Percentiles rank a stretch among this genome's conserved stretches.
phyloP scores from a whole-genome alignment of 2,888 invertebrate genomes.

The Cantharis lateralis region DNA sequence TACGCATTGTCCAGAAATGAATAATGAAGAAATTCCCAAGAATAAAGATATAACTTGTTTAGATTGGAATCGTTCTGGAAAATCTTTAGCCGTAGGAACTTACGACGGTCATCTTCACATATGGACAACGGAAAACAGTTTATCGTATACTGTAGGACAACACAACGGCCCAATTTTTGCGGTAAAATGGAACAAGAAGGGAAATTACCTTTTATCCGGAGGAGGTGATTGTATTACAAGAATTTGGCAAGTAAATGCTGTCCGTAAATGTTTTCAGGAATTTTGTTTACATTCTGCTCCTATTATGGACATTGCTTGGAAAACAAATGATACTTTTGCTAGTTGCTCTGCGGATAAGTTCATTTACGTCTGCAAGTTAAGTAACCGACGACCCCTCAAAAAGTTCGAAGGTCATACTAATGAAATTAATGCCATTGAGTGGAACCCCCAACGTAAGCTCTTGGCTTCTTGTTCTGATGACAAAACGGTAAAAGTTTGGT shows the following conservation, averaged over 20 bases:
- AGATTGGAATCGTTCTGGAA: slow-evolving; percentile 99
- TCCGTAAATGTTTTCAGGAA: slow-evolving; percentile 83
- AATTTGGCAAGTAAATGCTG: slow-evolving; percentile 70
- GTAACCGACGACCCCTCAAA: slow-evolving; percentile 92
- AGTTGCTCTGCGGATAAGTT: slow-evolving; percentile 99
- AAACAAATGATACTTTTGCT: slow-evolving; percentile 95
- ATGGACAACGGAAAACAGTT: slow-evolving; percentile 94
- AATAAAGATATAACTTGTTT: slow-evolving; percentile 99
- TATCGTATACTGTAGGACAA: slow-evolving; percentile 94
- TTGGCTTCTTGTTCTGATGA: slow-evolving; percentile 99
- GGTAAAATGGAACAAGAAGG: slow-evolving; percentile 97
- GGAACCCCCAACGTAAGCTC: slow-evolving; percentile 97
- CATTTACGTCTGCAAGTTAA: slow-evolving; percentile 95
- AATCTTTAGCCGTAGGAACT: slow-evolving; percentile 93
- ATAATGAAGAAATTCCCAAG: slow-evolving; percentile 96
- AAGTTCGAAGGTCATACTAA: slow-evolving; percentile 97
- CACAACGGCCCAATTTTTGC: slow-evolving; percentile 99
- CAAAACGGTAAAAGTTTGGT: slow-evolving; percentile 99
- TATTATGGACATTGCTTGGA: slow-evolving; percentile 99
- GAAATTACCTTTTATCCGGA: slow-evolving; percentile 96
- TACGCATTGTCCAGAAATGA: slow-evolving; percentile 95
- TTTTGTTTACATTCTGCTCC: slow-evolving; percentile 98
- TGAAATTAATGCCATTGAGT: slow-evolving; percentile 99
- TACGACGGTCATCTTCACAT: slow-evolving; percentile 99
- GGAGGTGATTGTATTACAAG: slow-evolving; percentile 96